Conservation (phyloP, 2,888 invertebrate genomes). For the Troides helena region DNA sequence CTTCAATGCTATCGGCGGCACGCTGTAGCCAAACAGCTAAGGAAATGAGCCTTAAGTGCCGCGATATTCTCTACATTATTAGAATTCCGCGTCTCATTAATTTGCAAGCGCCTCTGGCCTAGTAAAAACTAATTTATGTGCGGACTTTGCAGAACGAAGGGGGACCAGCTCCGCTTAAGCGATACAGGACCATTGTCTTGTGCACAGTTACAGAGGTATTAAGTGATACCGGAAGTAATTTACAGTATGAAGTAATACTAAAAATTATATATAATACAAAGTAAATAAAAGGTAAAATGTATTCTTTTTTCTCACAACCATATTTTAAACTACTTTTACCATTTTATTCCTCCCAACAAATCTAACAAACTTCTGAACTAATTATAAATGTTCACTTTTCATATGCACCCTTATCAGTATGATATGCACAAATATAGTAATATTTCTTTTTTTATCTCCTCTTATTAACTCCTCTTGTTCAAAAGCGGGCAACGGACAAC, state of each 20-base stretch:
- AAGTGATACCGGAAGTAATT: not conserved
- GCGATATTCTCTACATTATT: conserved; percentile 21
- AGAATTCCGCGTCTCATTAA: conserved; percentile 23
- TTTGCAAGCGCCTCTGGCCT: conserved; percentile 19
- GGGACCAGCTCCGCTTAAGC: conserved; percentile 4
- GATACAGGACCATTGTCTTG: conserved; percentile 15
- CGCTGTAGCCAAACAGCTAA: conserved; percentile 9
- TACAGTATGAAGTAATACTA: not conserved
- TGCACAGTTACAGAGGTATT: not conserved
- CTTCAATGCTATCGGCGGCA: conserved; percentile 16
- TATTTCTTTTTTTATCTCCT: not conserved
- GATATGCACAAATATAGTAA: not conserved
- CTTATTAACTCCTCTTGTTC: conserved; percentile 1
- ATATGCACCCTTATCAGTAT: not conserved
- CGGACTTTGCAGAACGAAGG: conserved; percentile 1
- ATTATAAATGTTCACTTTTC: not conserved
- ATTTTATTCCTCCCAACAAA: too few relatives aligned
- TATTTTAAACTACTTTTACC: too few relatives aligned
- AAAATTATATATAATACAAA: not conserved
- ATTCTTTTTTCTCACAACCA: too few relatives aligned
- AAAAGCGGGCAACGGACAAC: conserved; percentile 2
- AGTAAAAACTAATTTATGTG: conserved; percentile 24
- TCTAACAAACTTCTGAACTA: too few relatives aligned
- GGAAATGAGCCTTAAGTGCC: conserved; percentile 29
- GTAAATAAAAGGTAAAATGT: not conserved